phyloP scores from a whole-genome alignment of 2,797 vertebrate species.

The Peromyscus eremicus region DNA sequence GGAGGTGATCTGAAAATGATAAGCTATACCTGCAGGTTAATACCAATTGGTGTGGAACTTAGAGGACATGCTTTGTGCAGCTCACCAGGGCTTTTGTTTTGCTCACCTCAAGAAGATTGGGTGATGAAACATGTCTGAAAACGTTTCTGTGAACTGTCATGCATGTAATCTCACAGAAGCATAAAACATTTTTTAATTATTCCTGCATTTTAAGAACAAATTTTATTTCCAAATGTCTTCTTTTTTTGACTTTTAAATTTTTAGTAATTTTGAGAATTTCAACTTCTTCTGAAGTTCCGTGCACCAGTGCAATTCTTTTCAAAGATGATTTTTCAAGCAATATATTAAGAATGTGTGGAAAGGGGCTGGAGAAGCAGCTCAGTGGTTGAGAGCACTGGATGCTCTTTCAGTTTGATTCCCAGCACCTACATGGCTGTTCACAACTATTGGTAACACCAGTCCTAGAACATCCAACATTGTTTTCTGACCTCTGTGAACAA shows the following conservation, averaged over 20 bases:
- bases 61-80: not conserved
- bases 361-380: not conserved
- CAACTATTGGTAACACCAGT: not conserved
- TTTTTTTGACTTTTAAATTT: constrained; percentile 13
- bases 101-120: not conserved
- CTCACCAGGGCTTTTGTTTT: constrained; percentile 1
- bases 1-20: constrained; percentile 6
- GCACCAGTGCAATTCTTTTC: not conserved
- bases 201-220: constrained; percentile 44
- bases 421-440: not conserved
- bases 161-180: not conserved
- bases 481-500: not conserved
- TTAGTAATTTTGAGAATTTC: not conserved
- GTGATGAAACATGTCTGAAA: constrained; percentile 3
- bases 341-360: not conserved
- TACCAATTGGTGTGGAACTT: constrained; percentile 40
- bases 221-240: constrained; percentile 40
- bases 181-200: constrained; percentile 1
- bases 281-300: not conserved
- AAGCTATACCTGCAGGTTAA: not conserved
- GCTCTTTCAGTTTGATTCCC: not conserved
- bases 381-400: not conserved
- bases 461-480: not conserved
- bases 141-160: constrained; percentile 51
- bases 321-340: not conserved